Evolutionary conservation across 2,113 vertebrate genomes (phyloP), one percentile per base, ranked within the genome.

Genomic region (Charadrius vociferus): DNA sequence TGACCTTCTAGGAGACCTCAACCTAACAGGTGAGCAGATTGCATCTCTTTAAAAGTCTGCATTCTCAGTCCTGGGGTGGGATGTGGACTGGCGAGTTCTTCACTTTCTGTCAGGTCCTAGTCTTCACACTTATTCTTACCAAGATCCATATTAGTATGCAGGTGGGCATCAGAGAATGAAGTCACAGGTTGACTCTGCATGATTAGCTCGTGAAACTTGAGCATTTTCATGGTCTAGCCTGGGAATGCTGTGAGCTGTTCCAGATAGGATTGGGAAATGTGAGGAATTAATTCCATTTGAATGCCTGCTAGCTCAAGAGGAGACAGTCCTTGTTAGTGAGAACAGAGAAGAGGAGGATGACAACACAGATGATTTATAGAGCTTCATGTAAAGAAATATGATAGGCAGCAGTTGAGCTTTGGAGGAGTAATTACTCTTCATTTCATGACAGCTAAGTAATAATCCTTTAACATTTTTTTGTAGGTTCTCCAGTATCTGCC

Each of bases 1-100:
- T 70, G 99, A 99, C 93, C 98, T 99, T 56, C 98, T 99, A 71
- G 99, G 99, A 95, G 99, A 99, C 94, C 99, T 99, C 92, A 99
- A 98, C 50, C 97, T 99, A 91, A 98, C 99, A 98, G 99, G 99
- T 99, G 95, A 96, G 98, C 58, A 71, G 81, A 34, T 50, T 91
- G 59, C 27, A 36, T 62, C 80, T 90, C 78, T 65, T 65, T 90
- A n/a, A 11, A 77, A 63, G 17, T 70, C 41, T 85, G 8, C 9
- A 5, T 88, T 77, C 58, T 78, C 24, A 50, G 36, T 49, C 32
- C 12, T 74, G 72, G 68, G 39, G 20, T 77, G 70, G n/a, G n/a
- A 47, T 74, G 77, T 65, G 66, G 24, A 30, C 58, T 72, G 53
- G 36, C 19, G 74, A 29, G 45, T 89, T 86, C 50, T 85, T 86